Evolutionary conservation across 1,140 invertebrate genomes (phyloP).

Genomic region (Tetramorium parvispinum): DNA sequence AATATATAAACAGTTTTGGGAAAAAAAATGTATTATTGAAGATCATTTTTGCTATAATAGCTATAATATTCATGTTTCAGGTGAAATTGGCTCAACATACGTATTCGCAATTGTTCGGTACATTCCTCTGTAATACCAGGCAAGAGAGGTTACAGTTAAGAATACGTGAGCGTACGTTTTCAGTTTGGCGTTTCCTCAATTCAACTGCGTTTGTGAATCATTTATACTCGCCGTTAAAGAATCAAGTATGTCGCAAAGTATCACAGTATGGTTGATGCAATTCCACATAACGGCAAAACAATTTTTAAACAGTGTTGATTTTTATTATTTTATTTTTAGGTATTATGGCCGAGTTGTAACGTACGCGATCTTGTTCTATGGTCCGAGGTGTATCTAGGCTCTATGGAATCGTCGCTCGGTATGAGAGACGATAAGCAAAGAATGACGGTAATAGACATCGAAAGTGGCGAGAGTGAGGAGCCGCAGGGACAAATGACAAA

Average conservation of each 20-base stretch:
- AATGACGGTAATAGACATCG: conserved; percentile 83
- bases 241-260: conserved; percentile 78
- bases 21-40: not conserved
- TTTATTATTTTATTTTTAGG: conserved; percentile 84
- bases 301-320: not conserved
- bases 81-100: conserved; percentile 97
- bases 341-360: conserved; percentile 94
- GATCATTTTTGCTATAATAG: not conserved
- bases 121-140: conserved; percentile 96
- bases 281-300: not conserved
- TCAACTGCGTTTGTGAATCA: conserved; percentile 94
- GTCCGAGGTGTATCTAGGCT: conserved; percentile 93
- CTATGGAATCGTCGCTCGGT: conserved; percentile 84
- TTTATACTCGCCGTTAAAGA: conserved; percentile 89
- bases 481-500: conserved; percentile 88
- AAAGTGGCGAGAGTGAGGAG: conserved; percentile 82
- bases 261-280: not conserved
- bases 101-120: conserved; percentile 98
- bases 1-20: conserved; percentile 75
- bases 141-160: conserved; percentile 90
- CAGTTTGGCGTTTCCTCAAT: conserved; percentile 95
- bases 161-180: conserved; percentile 91
- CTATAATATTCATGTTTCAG: conserved; percentile 85
- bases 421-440: conserved; percentile 81
- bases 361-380: conserved; percentile 93